phyloP scores from a whole-genome alignment of 2,113 vertebrate species.

The Uropsilus gracilis region DNA sequence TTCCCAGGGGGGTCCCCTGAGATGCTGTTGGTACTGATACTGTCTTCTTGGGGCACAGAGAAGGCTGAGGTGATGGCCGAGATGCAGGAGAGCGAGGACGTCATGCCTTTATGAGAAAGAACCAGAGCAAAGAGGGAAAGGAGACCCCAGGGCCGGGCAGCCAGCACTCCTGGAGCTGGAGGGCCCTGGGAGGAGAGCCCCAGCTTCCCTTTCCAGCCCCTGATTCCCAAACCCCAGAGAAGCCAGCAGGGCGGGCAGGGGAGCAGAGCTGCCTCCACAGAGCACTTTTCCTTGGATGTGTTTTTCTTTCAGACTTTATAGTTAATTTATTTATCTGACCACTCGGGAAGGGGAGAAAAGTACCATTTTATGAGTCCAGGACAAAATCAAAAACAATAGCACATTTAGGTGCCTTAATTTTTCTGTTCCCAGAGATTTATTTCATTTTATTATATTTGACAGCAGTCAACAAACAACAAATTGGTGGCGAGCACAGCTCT shows the following conservation, averaged over 20 bases:
- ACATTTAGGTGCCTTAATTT: constrained; percentile 78
- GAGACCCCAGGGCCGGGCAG: neutral
- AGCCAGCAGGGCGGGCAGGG: neutral
- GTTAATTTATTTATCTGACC: constrained; percentile 80
- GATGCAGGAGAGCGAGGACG: neutral
- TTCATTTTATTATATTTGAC: constrained; percentile 73
- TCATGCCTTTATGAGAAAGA: neutral
- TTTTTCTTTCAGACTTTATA: constrained; percentile 69
- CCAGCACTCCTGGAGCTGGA: neutral
- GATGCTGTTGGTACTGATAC: fast-evolving
- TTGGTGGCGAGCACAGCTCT: neutral
- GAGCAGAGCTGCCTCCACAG: neutral
- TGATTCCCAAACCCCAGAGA: neutral
- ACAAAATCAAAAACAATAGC: constrained; percentile 79
- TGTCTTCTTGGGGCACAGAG: neutral
- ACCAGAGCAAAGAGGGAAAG: neutral
- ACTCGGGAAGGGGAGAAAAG: constrained; percentile 70
- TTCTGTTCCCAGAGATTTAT: constrained; percentile 74
- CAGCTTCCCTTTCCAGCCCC: fast-evolving
- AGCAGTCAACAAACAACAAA: constrained; percentile 73
- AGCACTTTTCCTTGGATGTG: constrained; percentile 46
- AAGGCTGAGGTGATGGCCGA: no score
- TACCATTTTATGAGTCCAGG: constrained; percentile 72
- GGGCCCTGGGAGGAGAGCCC: no score
- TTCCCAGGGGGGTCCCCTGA: neutral